Base-by-base conservation (phyloP, 37 sponge, comb jelly and placozoan species). In the Beroe forskalii region DNA sequence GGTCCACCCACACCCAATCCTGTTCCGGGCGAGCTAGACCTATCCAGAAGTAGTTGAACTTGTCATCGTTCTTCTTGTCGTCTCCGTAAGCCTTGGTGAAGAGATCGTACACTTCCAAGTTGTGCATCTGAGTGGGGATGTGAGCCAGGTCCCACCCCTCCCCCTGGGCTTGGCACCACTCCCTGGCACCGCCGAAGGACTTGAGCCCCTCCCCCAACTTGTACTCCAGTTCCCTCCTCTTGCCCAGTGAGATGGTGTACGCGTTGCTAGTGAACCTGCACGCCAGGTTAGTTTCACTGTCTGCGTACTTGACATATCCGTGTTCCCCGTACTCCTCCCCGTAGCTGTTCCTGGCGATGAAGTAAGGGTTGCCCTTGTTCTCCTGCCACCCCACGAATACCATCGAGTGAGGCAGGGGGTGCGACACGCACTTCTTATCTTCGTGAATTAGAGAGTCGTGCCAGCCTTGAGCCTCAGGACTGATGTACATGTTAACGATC, bases 71-170 rank as follows among this genome's bases (percentile, higher is more conserved):
- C 31, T 64, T 64, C 31, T 23, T 27, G 66, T 64, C 66, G 25
- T 23, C 31, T 4, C 66, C 66, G 17, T 30, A 64, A 6, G 66
- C 25, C 4, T 64, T 27, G 4, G 66, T 27, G 4, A 64, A 64
- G 30, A 64, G 66, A 22, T 64, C 66, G 31, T 30, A 64, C 31
- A 64, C 66, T 22, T 64, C 66, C 66, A 64, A 27, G 31, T 64
- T 64, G 25, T 64, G 66, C 66, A 64, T 64, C 25, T 64, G 66
- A 27, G 66, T 64, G 4, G 66, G 66, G 66, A 64, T 64, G 25
- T 30, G 25, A 30, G 66, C 66, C 25, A 64, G 66, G 31, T 64
- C 66, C 66, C 66, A 64, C 4, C 66, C 66, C 31, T 64, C 31
- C 4, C 31, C 66, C 31, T 64, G 66, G 31, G 4, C 66, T 64